Evolutionary conservation across 2,888 invertebrate genomes (phyloP).

Genomic region (Mechanitis mazaeus): DNA sequence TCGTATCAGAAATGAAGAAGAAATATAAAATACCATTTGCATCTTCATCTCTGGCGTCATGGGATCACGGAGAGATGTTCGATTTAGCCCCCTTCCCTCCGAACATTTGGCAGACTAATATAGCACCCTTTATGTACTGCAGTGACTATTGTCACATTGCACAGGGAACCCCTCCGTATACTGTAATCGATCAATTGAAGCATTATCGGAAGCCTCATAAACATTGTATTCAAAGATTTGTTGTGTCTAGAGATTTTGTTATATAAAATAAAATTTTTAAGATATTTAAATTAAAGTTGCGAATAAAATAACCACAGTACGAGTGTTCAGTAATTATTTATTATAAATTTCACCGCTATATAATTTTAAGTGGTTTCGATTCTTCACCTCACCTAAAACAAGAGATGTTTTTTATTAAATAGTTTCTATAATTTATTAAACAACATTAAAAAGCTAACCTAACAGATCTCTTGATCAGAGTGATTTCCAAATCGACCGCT

Average conservation of each 20-base stretch:
- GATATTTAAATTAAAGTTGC: not conserved
- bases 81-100: conserved; percentile 61
- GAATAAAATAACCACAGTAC: not conserved
- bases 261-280: not conserved
- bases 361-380: not conserved
- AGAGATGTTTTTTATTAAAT: too few relatives aligned
- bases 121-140: conserved; percentile 70
- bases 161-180: conserved; percentile 58
- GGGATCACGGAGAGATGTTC: conserved; percentile 57
- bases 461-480: conserved; percentile 16
- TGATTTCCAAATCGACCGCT: conserved; percentile 21
- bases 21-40: conserved; percentile 59
- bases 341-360: not conserved
- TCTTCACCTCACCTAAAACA: not conserved
- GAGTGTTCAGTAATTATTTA: not conserved
- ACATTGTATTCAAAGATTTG: conserved; percentile 30
- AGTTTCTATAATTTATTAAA: too few relatives aligned
- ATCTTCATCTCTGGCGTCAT: conserved; percentile 48
- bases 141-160: conserved; percentile 66
- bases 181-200: conserved; percentile 55
- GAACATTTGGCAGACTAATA: conserved; percentile 65
- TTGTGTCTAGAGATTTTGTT: conserved; percentile 49
- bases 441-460: conserved; percentile 4
- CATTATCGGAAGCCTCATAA: conserved; percentile 44
- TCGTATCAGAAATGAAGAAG: conserved; percentile 57